A percentile compares a stretch with the other conserved stretches of the same genome.
These are phyloP conservation scores for Darevskia mixta DNA, from an alignment of 2,797 vertebrate species.

Conservation along the genomic window DNA sequence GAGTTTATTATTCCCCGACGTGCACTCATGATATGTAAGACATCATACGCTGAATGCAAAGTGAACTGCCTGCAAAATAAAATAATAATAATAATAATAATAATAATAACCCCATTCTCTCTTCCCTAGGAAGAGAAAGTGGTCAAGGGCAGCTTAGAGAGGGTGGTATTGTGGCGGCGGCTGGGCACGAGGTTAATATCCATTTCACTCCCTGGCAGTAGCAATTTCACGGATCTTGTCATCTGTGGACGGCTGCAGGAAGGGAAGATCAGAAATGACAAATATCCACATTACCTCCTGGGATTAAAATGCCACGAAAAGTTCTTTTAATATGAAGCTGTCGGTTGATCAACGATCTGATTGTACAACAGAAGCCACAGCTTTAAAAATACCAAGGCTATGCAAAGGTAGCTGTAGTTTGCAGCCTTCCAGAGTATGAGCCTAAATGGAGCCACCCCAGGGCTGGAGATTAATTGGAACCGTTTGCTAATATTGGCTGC, in stretches of 20 bases:
- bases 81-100: neutral
- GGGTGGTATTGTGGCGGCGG: slow-evolving; percentile 49
- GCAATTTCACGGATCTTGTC: slow-evolving; percentile 76
- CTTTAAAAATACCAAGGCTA: neutral
- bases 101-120: slow-evolving; percentile 29
- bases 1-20: slow-evolving; percentile 27
- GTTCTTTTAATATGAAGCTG: slow-evolving; percentile 56
- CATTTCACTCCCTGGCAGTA: slow-evolving; percentile 72
- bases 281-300: slow-evolving; percentile 72
- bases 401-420: slow-evolving; percentile 13
- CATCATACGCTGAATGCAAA: neutral
- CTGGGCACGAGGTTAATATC: slow-evolving; percentile 71
- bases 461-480: slow-evolving; percentile 30
- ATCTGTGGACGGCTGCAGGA: slow-evolving; percentile 68
- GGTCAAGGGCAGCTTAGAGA: slow-evolving; percentile 59
- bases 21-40: neutral
- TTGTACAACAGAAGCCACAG: neutral
- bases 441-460: slow-evolving; percentile 8
- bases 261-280: slow-evolving; percentile 73
- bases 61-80: slow-evolving; percentile 7
- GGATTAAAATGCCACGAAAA: slow-evolving; percentile 73
- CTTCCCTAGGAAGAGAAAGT: neutral
- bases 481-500: slow-evolving; percentile 19
- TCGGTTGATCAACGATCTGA: slow-evolving; percentile 43
- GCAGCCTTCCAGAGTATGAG: neutral